Base-by-base conservation (phyloP, 2,797 vertebrate genomes). In the Sebastes taczanowskii region DNA sequence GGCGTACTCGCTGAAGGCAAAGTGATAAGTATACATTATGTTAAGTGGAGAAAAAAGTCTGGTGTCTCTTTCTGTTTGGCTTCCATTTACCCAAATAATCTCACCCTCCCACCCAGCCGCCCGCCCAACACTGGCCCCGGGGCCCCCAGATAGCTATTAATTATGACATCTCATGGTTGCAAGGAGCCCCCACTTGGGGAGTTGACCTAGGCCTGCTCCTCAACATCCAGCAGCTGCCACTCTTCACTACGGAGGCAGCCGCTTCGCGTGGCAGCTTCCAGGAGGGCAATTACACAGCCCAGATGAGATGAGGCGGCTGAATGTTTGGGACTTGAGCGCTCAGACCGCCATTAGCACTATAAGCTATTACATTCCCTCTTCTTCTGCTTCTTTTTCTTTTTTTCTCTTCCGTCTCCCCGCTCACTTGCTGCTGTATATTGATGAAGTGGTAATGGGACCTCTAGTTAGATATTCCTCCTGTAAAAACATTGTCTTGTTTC, bases 181-280 rank as follows among this genome's bases (percentile, higher is more conserved):
- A 85, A 91, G 81, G 86, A 86, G 86, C 86, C 88, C 88, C 84
- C 89, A 83, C 90, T 92, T 71, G 81, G 91, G 90, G 89, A 91
- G 87, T 71, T 91, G 93, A 94, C 93, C 93, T 71, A 64, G 85
- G 86, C 85, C 78, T 75, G 75, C 85, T 91, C 89, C 88, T 91
- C 87, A 86, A 88, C 92, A 90, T 83, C 91, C 88, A 93, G 86
- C 95, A 95, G 93, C 94, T 95, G 95, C 92, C 92, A 92, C 89
- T 94, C 92, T 89, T 93, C 91, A 93, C 88, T 88, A 71, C 18
- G 23, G 83, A 86, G 83, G 90, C 86, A 77, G 86, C 77, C 73
- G 92, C 89, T 83, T 82, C 78, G 72, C 87, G 87, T 88, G 91
- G 91, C 90, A 77, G 90, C 84, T 91, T 93, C 88, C 89, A 91